Percentiles rank a stretch among this genome's conserved stretches.
Conservation (phyloP, 2,888 invertebrate genomes). For the Abrostola triplasia region DNA sequence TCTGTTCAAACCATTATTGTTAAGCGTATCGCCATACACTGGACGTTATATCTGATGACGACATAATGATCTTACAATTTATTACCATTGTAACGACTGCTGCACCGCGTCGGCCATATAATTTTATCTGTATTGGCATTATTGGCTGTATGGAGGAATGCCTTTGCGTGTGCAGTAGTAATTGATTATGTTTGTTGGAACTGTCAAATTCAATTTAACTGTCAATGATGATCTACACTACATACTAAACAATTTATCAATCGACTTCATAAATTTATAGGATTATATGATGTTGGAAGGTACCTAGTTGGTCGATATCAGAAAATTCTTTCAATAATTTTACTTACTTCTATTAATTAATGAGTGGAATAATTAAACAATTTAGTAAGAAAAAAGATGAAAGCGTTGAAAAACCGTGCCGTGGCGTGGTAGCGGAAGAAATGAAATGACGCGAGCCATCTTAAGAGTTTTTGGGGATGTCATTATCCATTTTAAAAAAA, state of each 20-base stretch:
- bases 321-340: slow-evolving; percentile 12
- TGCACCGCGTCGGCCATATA: slow-evolving; percentile 24
- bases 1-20: slow-evolving; percentile 28
- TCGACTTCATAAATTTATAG: too few relatives aligned
- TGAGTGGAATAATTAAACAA: slow-evolving; percentile 19
- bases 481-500: slow-evolving; percentile 11
- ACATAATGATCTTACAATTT: slow-evolving; percentile 43
- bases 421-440: slow-evolving; percentile 19
- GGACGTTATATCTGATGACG: slow-evolving; percentile 37
- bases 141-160: slow-evolving; percentile 29
- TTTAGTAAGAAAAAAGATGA: slow-evolving; percentile 39
- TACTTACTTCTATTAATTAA: slow-evolving; percentile 30
- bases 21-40: slow-evolving; percentile 21
- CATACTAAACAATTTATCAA: background rate
- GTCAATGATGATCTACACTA: slow-evolving; percentile 30
- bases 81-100: slow-evolving; percentile 28
- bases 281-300: too few relatives aligned
- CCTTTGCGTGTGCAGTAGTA: slow-evolving; percentile 32
- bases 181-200: slow-evolving; percentile 39
- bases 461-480: slow-evolving; percentile 36
- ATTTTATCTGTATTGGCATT: slow-evolving; percentile 44
- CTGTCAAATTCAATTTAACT: slow-evolving; percentile 36
- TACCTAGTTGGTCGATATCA: too few relatives aligned
- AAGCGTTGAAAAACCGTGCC: slow-evolving; percentile 31
- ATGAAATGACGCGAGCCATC: slow-evolving; percentile 46